Percentiles rank a stretch among this genome's conserved stretches.
phyloP scores from a whole-genome alignment of 2,113 vertebrate genomes.

The Gobiocypris rarus region DNA sequence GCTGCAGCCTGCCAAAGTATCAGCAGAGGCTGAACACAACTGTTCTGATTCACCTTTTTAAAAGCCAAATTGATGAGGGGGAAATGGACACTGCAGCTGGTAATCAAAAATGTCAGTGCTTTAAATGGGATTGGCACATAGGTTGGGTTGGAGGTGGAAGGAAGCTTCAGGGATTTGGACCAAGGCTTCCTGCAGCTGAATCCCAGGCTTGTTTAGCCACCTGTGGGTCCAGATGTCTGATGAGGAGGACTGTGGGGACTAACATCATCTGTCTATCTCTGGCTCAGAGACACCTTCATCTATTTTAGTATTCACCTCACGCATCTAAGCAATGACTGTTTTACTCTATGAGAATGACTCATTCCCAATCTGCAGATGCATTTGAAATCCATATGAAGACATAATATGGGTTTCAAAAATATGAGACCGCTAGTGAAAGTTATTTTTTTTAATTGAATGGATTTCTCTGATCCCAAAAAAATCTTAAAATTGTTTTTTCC shows the following conservation, averaged over 20 bases:
- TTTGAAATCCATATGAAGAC: slow-evolving; percentile 10
- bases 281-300: slow-evolving; percentile 22
- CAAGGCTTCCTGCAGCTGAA: slow-evolving; percentile 75
- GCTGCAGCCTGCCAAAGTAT: slow-evolving; percentile 22
- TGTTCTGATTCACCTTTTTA: slow-evolving; percentile 53
- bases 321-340: not conserved
- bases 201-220: slow-evolving; percentile 68
- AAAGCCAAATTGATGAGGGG: slow-evolving; percentile 36
- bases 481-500: too few species aligned
- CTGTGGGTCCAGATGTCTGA: slow-evolving; percentile 77
- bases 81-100: slow-evolving; percentile 54
- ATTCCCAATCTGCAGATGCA: not conserved
- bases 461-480: not conserved
- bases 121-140: slow-evolving; percentile 61
- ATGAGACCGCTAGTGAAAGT: not conserved
- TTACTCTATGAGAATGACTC: slow-evolving; percentile 15
- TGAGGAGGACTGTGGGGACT: slow-evolving; percentile 65
- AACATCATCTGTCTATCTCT: slow-evolving; percentile 60
- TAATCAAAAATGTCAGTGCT: slow-evolving; percentile 50
- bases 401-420: not conserved
- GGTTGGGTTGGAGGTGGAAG: slow-evolving; percentile 59
- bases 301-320: slow-evolving; percentile 20
- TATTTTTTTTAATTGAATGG: not conserved
- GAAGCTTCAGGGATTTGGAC: slow-evolving; percentile 33
- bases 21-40: slow-evolving; percentile 42